phyloP scores from a whole-genome alignment of 2,113 vertebrate genomes.

The Chionomys nivalis region DNA sequence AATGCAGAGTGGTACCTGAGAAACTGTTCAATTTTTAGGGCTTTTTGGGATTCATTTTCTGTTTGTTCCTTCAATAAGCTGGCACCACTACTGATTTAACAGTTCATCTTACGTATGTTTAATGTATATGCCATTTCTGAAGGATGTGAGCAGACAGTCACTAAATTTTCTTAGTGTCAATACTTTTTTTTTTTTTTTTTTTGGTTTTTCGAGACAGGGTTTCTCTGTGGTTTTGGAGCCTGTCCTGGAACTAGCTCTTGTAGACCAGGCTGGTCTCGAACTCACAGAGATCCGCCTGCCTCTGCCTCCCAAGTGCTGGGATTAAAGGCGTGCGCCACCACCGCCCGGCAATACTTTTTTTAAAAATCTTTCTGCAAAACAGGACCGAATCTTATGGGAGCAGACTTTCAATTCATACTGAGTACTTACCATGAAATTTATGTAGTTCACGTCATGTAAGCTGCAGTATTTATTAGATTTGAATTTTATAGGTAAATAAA shows the following conservation, averaged over 20 bases:
- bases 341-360: background rate
- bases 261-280: too few species aligned
- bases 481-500: constrained; percentile 53
- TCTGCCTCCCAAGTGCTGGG: too few species aligned
- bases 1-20: background rate
- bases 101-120: background rate
- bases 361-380: background rate
- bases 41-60: background rate
- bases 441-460: background rate
- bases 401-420: constrained; percentile 2
- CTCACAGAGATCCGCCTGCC: too few species aligned
- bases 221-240: too few species aligned
- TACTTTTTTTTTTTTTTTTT: too few species aligned
- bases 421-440: constrained; percentile 23
- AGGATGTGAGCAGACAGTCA: constrained; percentile 24
- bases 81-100: background rate
- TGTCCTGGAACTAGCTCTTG: too few species aligned
- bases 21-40: background rate
- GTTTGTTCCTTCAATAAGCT: constrained; percentile 32
- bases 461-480: background rate
- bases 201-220: too few species aligned
- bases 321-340: too few species aligned
- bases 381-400: background rate
- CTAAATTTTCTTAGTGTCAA: constrained; percentile 21
- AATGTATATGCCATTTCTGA: constrained; percentile 3